Evolutionary conservation across 2,888 invertebrate genomes (phyloP), one percentile per base, ranked within the genome.

Genomic region (Arge pagana): DNA sequence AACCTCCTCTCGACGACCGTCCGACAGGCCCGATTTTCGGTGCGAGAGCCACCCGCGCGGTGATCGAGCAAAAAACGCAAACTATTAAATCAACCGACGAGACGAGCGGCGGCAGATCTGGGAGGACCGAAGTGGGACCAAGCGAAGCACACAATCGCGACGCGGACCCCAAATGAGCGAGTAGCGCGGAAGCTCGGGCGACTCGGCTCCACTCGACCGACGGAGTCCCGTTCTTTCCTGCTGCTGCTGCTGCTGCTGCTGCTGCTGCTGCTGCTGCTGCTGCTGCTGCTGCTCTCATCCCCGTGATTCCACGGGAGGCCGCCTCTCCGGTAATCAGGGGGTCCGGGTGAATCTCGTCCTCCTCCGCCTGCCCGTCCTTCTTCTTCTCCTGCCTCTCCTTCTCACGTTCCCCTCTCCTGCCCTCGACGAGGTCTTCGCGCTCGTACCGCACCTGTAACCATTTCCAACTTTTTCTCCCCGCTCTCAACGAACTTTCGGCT

Each of bases 41-140:
- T 28, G 50, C 16, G 31, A 50, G 28, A 30, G 19, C 50, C 50
- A 50, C 50, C 50, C 50, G 50, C 43, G 19, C 36, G 24, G 50
- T 43, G 50, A 50, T 50, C 43, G 50, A 35, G 33, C 50, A 50
- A 50, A 43, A 50, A 39, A 53, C 19, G 23, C 43, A 39, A 50
- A 50, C 31, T 43, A 53, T 33, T 30, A 39, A 43, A 23, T 23
- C 21, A 42, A 30, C 21, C 33, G 45, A 45, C n/a, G n/a, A n/a
- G n/a, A n/a, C n/a, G n/a, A 3, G 45, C 33, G 8, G 23, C 11
- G 21, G 19, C 16, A 19, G 31, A 33, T 21, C 35, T n/a, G 16
- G 31, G n/a, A 39, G 30, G 40, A 40, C 39, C 49, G 40, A 49
- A 13, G n/a, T n/a, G n/a, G n/a, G n/a, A n/a, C n/a, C n/a, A n/a